A percentile compares a stretch with the other conserved stretches of the same genome.
Conservation (phyloP, 2,888 invertebrate species). For the Yponomeuta malinellus region DNA sequence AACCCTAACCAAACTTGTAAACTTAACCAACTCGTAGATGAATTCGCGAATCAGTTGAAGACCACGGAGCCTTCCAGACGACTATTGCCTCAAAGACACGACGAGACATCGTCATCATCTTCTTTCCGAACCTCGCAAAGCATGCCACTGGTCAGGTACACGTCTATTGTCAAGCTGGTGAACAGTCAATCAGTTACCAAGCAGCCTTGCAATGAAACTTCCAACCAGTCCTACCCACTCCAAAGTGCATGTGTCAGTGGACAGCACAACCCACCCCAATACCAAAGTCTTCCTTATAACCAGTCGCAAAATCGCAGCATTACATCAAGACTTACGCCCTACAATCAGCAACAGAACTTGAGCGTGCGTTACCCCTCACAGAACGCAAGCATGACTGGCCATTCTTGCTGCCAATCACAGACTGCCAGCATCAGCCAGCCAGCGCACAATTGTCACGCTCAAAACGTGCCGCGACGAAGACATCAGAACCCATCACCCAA, state of each 20-base stretch:
- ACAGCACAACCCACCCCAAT: not conserved
- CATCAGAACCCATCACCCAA: not conserved
- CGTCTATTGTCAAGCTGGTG: not conserved
- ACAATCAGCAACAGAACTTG: not conserved
- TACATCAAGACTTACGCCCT: not conserved
- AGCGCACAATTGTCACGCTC: not conserved
- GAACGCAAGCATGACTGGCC: not conserved
- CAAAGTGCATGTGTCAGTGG: not conserved
- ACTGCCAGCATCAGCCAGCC: not conserved
- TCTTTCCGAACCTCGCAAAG: not conserved
- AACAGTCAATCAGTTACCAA: not conserved
- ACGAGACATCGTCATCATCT: not conserved
- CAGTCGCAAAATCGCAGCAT: not conserved
- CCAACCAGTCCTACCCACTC: not conserved
- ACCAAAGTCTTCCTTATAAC: not conserved
- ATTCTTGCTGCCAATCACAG: not conserved
- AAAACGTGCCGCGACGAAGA: not conserved
- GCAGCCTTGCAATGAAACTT: not conserved
- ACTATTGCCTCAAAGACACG: not conserved
- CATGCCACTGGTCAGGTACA: not conserved
- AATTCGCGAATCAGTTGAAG: not conserved
- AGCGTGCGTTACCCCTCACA: not conserved
- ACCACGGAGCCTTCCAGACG: not conserved
- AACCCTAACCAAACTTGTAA: not conserved
- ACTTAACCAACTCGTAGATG: not conserved